Base-by-base conservation (phyloP, 1,140 invertebrate genomes). In the Trichonephila clavipes region DNA sequence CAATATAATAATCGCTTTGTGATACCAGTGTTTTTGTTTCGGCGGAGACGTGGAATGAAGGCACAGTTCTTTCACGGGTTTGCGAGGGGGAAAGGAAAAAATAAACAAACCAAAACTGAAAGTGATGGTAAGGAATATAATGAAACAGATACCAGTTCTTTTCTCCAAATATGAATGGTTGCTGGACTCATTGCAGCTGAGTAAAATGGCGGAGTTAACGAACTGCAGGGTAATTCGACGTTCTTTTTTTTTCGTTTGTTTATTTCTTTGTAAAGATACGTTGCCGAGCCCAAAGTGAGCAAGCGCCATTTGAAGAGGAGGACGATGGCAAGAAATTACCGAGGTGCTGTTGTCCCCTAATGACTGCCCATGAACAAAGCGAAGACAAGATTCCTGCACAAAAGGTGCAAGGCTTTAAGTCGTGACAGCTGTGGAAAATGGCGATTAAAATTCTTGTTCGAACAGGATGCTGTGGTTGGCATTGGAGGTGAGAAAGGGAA, bases 1-100 rank as follows among this genome's bases (percentile, higher is more conserved):
- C 88, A 90, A 81, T 91, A 92, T 86, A 92, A 92, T 92, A 92
- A 92, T 92, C 90, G 90, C 82, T 92, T 92, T 92, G 90, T 92
- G 81, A 64, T 86, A 44, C 40, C 61, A 44, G 82, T 86, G 81
- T 92, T 92, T 92, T 92, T 92, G 90, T 92, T 92, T 92, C 82
- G 34, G 12, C 1, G 62, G 28, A 40, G 72, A 77, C 72, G 72
- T 77, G 16, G 28, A 77, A 77, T 77, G 72, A 77, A 77, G 72
- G 72, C 28, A 77, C 34, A 24, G 72, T 28, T 77, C 72, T 77
- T 77, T 77, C 28, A 28, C 44, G 44, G 44, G 18, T 51, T 83
- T 83, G 40, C 82, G 51, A 59, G 10, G 82, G 82, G n/a, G 21
- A 21, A 10, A 21, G 40, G 44, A 51, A 77, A 77, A 77, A 77